These are phyloP conservation scores for Drosophila hamatofila DNA, from an alignment of 2,888 invertebrate species.

Conservation along the genomic window DNA sequence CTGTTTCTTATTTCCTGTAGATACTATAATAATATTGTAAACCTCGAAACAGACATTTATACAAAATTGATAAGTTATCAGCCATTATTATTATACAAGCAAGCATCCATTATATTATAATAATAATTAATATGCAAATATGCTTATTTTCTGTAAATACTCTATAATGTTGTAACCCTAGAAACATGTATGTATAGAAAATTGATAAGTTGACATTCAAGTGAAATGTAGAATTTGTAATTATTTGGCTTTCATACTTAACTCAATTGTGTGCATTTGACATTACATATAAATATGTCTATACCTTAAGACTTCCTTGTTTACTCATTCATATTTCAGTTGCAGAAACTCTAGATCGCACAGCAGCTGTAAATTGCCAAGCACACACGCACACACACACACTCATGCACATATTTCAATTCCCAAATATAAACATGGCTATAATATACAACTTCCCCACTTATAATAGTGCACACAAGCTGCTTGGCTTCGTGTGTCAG, in stretches of 20 bases:
- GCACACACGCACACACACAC: neutral
- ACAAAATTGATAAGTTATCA: too few relatives aligned
- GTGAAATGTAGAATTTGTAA: neutral
- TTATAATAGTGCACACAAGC: neutral
- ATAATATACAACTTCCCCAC: neutral
- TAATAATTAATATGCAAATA: too few relatives aligned
- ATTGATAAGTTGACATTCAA: neutral
- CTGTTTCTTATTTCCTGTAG: too few relatives aligned
- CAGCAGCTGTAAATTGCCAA: constrained; percentile 5
- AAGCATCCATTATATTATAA: too few relatives aligned
- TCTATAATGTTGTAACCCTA: neutral
- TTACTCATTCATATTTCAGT: neutral
- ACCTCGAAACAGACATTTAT: too few relatives aligned
- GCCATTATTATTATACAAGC: too few relatives aligned
- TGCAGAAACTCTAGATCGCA: neutral
- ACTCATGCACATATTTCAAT: neutral
- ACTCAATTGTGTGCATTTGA: neutral
- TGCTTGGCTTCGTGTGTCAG: constrained; percentile 8
- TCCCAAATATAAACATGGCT: constrained; percentile 3
- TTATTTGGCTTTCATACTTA: neutral
- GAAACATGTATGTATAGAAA: neutral
- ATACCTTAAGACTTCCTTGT: neutral
- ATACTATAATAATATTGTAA: too few relatives aligned
- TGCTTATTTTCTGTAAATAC: neutral
- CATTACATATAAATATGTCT: neutral